Conservation (phyloP, 2,113 vertebrate genomes). For the Crotalus viridis region DNA sequence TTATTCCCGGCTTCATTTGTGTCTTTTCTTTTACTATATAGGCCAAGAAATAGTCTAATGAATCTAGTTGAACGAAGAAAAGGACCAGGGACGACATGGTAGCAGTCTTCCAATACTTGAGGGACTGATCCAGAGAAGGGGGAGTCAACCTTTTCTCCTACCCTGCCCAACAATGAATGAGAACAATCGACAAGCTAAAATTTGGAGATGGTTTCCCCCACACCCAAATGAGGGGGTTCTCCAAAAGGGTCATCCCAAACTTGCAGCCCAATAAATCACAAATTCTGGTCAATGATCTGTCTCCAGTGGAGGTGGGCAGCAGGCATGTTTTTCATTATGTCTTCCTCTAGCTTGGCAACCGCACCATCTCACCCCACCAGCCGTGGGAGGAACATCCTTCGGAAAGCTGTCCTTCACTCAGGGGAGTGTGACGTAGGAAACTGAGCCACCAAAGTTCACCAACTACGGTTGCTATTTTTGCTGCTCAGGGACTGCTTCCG, state of each 20-base stretch:
- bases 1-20: background rate
- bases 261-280: background rate
- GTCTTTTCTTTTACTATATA: no score
- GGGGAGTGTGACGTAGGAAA: background rate
- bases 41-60: no score
- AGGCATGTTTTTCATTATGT: background rate
- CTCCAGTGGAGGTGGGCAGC: background rate
- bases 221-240: background rate
- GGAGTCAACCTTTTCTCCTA: no score
- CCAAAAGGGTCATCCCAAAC: background rate
- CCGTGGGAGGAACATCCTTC: background rate
- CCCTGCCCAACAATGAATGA: background rate
- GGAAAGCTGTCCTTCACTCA: background rate
- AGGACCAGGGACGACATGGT: no score
- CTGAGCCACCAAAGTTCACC: background rate
- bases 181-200: background rate
- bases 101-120: no score
- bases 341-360: background rate
- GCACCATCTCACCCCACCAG: background rate
- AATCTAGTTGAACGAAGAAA: no score
- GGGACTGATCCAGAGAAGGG: no score
- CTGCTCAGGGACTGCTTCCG: rapidly evolving
- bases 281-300: background rate
- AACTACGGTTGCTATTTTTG: background rate
- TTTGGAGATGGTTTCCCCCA: no score